Base-by-base conservation (phyloP, 1,140 invertebrate species). In the Saxidomus purpurata region DNA sequence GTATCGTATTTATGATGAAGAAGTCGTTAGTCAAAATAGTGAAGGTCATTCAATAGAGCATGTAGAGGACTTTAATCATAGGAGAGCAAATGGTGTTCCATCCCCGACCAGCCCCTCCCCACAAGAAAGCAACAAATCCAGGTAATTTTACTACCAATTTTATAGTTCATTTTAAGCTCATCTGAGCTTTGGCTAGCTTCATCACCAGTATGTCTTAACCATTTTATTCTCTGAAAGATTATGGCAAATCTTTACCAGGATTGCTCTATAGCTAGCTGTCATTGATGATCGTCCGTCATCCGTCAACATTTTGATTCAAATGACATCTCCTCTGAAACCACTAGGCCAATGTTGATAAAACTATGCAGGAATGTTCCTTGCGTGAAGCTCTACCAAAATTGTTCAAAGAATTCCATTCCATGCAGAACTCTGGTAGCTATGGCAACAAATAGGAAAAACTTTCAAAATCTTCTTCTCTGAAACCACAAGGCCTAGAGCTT, bases 1-100 rank as follows among this genome's bases (percentile, higher is more conserved):
- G 67, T 94, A 94, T 87, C 90, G 94, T 52, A 94, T 94, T 55
- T 94, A 94, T 91, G 94, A 94, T 89, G 93, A 94, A 34, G 93
- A 94, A 69, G 92, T 94, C 15, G 47, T 92, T 28, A 93, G 92
- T 83, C 92, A 90, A 63, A 83, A 49, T 47, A 92, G 92, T 91
- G 90, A 93, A 17, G 79, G 52, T 19, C 76, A 82, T 49, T 47
- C 79, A 15, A 13, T 76, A 79, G 89, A 83, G 25, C 80, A 89
- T 49, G 80, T 83, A 63, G 67, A 52, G 38, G 43, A 87, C 25
- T 59, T 69, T n/a, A 69, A 38, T 52, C 11, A 38, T 55, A n/a
- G 22, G n/a, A 34, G 76, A 67, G 59, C 63, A 31, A 82, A 89
- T 84, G 74, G 79, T 31, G 71, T 67, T 25, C 19, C 76, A 31